Evolutionary conservation across 2,113 vertebrate species (phyloP).

Genomic region (Genyomyrus donnyi): DNA sequence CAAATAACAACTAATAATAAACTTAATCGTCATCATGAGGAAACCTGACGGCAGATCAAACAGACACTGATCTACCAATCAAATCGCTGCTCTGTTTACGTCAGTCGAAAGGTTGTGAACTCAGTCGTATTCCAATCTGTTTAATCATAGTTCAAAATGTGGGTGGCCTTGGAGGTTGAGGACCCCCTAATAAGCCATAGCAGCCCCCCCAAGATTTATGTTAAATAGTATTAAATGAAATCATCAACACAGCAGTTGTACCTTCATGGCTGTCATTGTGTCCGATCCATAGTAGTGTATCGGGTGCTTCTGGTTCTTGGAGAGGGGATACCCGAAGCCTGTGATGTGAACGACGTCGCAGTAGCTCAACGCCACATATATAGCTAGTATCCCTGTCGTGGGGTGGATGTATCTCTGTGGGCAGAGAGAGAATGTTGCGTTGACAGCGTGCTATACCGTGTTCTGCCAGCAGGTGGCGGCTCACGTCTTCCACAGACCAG

Average conservation of each 20-base stretch:
- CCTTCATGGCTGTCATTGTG: constrained; percentile 82
- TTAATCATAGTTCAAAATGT: background rate
- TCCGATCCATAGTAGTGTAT: constrained; percentile 85
- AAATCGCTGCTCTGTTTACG: background rate
- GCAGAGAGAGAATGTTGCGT: background rate
- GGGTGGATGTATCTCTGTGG: constrained; percentile 65
- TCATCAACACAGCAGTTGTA: constrained; percentile 30
- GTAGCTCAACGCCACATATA: constrained; percentile 85
- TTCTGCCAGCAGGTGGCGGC: background rate
- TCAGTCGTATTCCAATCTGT: background rate
- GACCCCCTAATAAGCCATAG: background rate
- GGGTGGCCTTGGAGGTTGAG: background rate
- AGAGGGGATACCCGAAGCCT: constrained; percentile 81
- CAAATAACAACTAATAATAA: background rate
- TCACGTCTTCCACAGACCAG: background rate
- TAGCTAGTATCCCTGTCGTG: constrained; percentile 79
- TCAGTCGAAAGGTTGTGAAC: background rate
- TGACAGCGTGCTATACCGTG: background rate
- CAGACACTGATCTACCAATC: background rate
- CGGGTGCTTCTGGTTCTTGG: constrained; percentile 60
- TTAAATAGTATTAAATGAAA: background rate
- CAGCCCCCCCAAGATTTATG: background rate
- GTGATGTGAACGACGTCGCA: constrained; percentile 83
- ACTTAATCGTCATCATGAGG: background rate
- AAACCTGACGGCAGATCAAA: background rate